Percentiles rank a stretch among this genome's conserved stretches.
Evolutionary conservation across 2,797 vertebrate genomes (phyloP).

Genomic region (Rhynchotus rufescens): DNA sequence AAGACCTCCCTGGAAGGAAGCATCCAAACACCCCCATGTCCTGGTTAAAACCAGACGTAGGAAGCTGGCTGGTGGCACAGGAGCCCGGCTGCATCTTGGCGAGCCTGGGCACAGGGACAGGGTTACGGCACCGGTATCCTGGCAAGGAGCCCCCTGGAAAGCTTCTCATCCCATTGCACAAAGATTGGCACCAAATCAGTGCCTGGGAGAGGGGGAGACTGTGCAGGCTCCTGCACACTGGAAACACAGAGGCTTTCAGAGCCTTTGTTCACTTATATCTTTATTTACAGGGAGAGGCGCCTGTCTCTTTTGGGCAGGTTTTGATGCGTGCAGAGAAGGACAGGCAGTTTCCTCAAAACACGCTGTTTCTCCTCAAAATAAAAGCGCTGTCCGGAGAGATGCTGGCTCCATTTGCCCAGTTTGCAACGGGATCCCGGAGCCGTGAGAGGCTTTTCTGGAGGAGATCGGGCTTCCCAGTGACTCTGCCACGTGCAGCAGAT

Average conservation of each 20-base stretch:
- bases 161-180: not conserved
- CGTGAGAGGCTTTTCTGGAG: not conserved
- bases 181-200: not conserved
- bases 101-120: no score
- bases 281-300: not conserved
- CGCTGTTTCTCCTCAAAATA: not conserved
- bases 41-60: not conserved
- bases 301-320: fast-evolving
- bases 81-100: not conserved
- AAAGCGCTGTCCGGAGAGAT: no score
- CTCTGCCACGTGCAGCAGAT: no score
- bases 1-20: not conserved
- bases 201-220: not conserved
- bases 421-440: not conserved
- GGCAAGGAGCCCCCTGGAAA: not conserved
- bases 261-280: fast-evolving
- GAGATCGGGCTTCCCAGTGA: no score
- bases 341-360: not conserved
- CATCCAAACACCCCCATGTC: not conserved
- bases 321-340: not conserved
- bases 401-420: not conserved
- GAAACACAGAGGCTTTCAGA: not conserved
- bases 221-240: fast-evolving
- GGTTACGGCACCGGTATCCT: no score
- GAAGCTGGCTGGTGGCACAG: not conserved